Base-by-base conservation (phyloP, 1,140 invertebrate species). In the Argopecten irradians region DNA sequence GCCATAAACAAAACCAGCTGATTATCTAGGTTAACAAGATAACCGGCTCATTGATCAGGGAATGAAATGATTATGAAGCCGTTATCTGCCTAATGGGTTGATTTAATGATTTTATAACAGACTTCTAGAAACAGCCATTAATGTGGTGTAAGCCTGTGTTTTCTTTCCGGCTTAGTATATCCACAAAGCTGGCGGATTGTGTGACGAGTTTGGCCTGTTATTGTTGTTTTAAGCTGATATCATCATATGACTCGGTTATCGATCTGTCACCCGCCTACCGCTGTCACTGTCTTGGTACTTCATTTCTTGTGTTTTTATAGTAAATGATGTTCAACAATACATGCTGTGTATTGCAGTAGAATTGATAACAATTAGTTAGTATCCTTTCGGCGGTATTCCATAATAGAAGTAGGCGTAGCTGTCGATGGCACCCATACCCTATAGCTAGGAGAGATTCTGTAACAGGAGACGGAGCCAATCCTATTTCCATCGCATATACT, bases 111-210 rank as follows among this genome's bases (percentile, higher is more conserved):
- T 71, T 28, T 71, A 71, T 71, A 71, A 71, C 55, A 71, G 55
- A 71, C 22, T 71, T n/a, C 55, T 71, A 71, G 55, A 16, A 71
- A 5, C n/a, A 28, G 22, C 55, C 55, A 71, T 71, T 71, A 71
- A 71, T 71, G 55, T 71, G 5, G 28, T 28, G 28, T 71, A 71
- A 71, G 55, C 55, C 16, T 71, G 55, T 71, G 55, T 71, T 71
- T 71, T 71, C 55, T 71, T 71, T 71, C 55, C 55, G 55, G 55
- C 55, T 71, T 71, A 71, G 55, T 71, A 28, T 71, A 71, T 71
- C 55, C 55, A 71, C 55, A 71, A 71, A 71, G 55, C 55, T n/a
- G 5, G 55, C 13, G 55, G n/a, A 71, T 71, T n/a, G 11, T n/a
- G 55, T 71, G 55, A 71, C 55, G 28, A n/a, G 55, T 71, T 71